Conservation (phyloP, 2,888 invertebrate species). For the Gerris lacustris region DNA sequence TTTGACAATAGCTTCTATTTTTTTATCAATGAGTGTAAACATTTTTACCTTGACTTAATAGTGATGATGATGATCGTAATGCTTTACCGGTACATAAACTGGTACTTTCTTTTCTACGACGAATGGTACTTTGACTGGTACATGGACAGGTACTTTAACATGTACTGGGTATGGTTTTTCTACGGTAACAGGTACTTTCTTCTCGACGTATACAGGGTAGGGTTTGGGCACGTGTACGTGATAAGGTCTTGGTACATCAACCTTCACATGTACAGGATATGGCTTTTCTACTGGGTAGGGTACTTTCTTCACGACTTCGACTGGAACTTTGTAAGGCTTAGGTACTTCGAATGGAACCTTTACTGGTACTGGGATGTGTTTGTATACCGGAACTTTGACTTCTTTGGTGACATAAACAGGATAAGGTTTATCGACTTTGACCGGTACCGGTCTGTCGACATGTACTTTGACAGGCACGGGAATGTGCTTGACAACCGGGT, state of each 20-base stretch:
- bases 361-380: conserved; percentile 18
- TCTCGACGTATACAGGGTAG: conserved; percentile 29
- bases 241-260: conserved; percentile 27
- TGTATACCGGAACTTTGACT: conserved; percentile 20
- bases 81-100: background rate
- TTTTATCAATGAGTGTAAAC: too few species aligned
- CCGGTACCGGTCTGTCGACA: conserved; percentile 29
- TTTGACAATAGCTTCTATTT: too few species aligned
- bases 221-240: conserved; percentile 28
- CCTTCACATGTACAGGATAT: conserved; percentile 30
- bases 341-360: conserved; percentile 23
- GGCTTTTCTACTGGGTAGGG: conserved; percentile 24
- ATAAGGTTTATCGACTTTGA: conserved; percentile 29
- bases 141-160: conserved; percentile 19
- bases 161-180: conserved; percentile 24
- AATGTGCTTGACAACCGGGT: conserved; percentile 30
- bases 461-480: conserved; percentile 29
- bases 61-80: background rate
- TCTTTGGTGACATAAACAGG: conserved; percentile 28
- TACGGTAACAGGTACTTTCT: conserved; percentile 25
- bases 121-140: conserved; percentile 19
- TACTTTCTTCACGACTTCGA: conserved; percentile 26
- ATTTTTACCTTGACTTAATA: too few species aligned
- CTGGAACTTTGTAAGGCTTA: conserved; percentile 25
- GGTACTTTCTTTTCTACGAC: conserved; percentile 18